Percentiles rank a stretch among this genome's conserved stretches.
These are phyloP conservation scores for Platichthys flesus DNA, from an alignment of 2,113 vertebrate genomes.

Conservation along the genomic window DNA sequence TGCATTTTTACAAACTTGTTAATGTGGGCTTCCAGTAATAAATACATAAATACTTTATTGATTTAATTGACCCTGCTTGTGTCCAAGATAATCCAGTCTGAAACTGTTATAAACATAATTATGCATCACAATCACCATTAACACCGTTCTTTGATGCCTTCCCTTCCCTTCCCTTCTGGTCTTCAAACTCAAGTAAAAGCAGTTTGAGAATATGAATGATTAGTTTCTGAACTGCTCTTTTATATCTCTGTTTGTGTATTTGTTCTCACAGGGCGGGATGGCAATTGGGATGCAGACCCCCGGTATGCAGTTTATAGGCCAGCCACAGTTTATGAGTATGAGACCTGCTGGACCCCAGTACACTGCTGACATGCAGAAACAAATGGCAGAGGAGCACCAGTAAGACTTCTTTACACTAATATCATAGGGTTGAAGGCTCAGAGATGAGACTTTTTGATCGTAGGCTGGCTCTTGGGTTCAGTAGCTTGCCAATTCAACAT, in stretches of 20 bases:
- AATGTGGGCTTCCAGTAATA: background rate
- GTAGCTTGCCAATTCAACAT: too few relatives aligned
- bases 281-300: slow-evolving; percentile 89
- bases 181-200: slow-evolving; percentile 3
- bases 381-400: slow-evolving; percentile 98
- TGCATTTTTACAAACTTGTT: background rate
- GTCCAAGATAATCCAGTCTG: slow-evolving; percentile 5
- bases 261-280: slow-evolving; percentile 87
- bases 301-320: slow-evolving; percentile 91
- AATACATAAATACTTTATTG: slow-evolving; percentile 16
- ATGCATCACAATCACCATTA: slow-evolving; percentile 27
- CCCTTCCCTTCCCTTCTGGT: background rate
- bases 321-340: slow-evolving; percentile 92
- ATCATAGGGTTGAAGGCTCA: background rate
- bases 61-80: slow-evolving; percentile 17
- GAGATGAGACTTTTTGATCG: too few relatives aligned
- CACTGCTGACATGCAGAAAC: slow-evolving; percentile 93
- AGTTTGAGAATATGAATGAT: slow-evolving; percentile 1
- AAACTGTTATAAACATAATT: slow-evolving; percentile 15
- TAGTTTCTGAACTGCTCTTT: background rate
- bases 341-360: slow-evolving; percentile 89
- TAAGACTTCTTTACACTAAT: slow-evolving; percentile 78
- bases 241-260: slow-evolving; percentile 12
- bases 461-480: too few relatives aligned
- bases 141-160: background rate